Evolutionary conservation across 1,140 invertebrate species (phyloP).

Genomic region (Drosophila parvula): DNA sequence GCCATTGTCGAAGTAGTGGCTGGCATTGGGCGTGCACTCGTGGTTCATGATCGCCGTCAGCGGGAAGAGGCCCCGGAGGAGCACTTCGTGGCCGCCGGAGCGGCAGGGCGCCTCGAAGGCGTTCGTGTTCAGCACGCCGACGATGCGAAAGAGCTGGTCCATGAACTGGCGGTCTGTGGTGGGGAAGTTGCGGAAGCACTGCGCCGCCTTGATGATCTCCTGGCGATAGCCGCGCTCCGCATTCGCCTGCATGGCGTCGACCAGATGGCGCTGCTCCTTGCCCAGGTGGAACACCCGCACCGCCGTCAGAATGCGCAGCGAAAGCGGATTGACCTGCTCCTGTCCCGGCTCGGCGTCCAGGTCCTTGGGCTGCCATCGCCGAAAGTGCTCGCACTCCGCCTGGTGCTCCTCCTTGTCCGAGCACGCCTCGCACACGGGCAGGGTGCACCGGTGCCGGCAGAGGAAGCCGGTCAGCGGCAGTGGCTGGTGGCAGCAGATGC

Average conservation of each 20-base stretch:
- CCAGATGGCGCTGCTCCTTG: conserved; percentile 85
- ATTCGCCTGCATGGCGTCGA: conserved; percentile 86
- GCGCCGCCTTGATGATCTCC: conserved; percentile 87
- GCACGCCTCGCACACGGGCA: conserved; percentile 85
- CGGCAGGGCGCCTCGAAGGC: conserved; percentile 88
- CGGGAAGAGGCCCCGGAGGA: conserved; percentile 89
- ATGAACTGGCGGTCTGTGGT: conserved; percentile 84
- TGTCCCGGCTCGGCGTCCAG: conserved; percentile 5
- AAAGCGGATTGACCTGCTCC: conserved; percentile 84
- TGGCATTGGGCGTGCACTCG: conserved; percentile 90
- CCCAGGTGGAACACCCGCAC: conserved; percentile 86
- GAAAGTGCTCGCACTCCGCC: conserved; percentile 87
- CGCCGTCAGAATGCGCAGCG: conserved; percentile 86
- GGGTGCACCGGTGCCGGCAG: conserved; percentile 84
- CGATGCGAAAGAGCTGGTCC: conserved; percentile 83
- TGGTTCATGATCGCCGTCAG: conserved; percentile 91
- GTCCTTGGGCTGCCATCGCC: conserved; percentile 85
- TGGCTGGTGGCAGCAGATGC: conserved; percentile 73
- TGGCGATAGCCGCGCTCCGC: conserved; percentile 85
- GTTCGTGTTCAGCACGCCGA: conserved; percentile 89
- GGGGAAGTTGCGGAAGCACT: conserved; percentile 85
- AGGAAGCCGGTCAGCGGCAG: conserved; percentile 83
- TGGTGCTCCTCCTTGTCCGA: conserved; percentile 85
- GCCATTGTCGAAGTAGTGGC: conserved; percentile 87
- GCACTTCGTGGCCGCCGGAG: conserved; percentile 84